Evolutionary conservation across 1,140 invertebrate genomes (phyloP), one percentile per base, ranked within the genome.

Genomic region (Drosophila novamexicana): DNA sequence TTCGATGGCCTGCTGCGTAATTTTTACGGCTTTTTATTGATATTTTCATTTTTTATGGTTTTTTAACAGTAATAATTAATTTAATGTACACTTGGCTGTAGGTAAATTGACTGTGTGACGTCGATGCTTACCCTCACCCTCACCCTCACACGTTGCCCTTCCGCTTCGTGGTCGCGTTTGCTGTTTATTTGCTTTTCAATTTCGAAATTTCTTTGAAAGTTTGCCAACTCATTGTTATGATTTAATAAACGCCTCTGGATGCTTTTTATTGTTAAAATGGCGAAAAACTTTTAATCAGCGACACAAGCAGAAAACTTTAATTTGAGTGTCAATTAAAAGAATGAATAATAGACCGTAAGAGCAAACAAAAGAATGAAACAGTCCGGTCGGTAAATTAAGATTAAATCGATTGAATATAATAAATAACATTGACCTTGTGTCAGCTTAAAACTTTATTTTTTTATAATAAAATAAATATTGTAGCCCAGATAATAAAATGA

Each of bases 31-130:
- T 75, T 78, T 88, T 88, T 79, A 83, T 88, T 81, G 74, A 78
- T 80, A 88, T 88, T 79, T 83, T 44, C 61, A 58, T 88, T 88
- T 83, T 89, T 86, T 84, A 89, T 84, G 77, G 70, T 57, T 89
- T 89, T 89, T 89, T 89, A 89, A 89, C 84, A 79, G 81, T 84
- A 90, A 89, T 81, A 89, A 90, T 89, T 89, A 89, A 89, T 89
- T 84, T 81, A 89, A 89, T 89, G 81, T 63, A 63, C 62, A 63
- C 84, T 58, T 71, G 61, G 84, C 77, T 84, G 84, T 88, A 88
- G 84, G 84, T 88, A 90, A 88, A 90, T 86, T 63, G 80, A 37
- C 71, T 50, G 36, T 52, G 40, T 59, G 72, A 72, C 81, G 77
- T 70, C 32, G 57, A 32, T 29, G 39, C 57, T 10, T 12, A 6